Evolutionary conservation across 2,888 invertebrate species (phyloP).

Genomic region (Eupithecia exiguata): DNA sequence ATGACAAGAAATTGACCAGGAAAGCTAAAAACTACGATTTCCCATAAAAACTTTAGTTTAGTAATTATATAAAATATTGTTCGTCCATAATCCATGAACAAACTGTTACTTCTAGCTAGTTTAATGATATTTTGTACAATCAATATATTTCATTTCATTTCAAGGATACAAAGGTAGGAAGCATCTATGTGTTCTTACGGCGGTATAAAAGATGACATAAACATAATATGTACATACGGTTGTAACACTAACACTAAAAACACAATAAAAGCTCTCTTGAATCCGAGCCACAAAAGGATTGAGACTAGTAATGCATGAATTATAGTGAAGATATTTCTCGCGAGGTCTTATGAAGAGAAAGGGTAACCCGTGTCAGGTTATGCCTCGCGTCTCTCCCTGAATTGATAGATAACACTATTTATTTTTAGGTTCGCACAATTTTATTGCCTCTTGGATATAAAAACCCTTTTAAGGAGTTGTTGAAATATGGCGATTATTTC

Average conservation of each 20-base stretch:
- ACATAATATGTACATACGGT: too few species aligned
- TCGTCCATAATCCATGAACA: too few species aligned
- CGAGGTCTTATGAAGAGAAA: slow-evolving; percentile 75
- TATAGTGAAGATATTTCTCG: slow-evolving; percentile 53
- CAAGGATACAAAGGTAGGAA: too few species aligned
- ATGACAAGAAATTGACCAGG: too few species aligned
- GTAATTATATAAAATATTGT: too few species aligned
- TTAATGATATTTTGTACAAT: too few species aligned
- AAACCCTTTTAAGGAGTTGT: slow-evolving; percentile 32
- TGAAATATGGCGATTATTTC: slow-evolving; percentile 29
- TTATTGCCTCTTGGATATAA: slow-evolving; percentile 34
- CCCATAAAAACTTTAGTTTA: too few species aligned
- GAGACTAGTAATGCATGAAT: slow-evolving; percentile 74
- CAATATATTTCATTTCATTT: too few species aligned
- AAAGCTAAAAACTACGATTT: too few species aligned
- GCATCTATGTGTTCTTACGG: too few species aligned
- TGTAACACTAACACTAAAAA: not conserved
- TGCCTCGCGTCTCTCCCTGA: slow-evolving; percentile 57
- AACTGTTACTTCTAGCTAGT: too few species aligned
- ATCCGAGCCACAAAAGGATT: slow-evolving; percentile 15
- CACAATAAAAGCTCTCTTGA: slow-evolving; percentile 1
- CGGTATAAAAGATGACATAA: too few species aligned
- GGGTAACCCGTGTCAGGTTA: slow-evolving; percentile 75
- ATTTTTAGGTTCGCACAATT: slow-evolving; percentile 45
- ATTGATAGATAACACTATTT: slow-evolving; percentile 63